Conservation (phyloP, 2,888 invertebrate genomes). For the Drosophila infuscata region DNA sequence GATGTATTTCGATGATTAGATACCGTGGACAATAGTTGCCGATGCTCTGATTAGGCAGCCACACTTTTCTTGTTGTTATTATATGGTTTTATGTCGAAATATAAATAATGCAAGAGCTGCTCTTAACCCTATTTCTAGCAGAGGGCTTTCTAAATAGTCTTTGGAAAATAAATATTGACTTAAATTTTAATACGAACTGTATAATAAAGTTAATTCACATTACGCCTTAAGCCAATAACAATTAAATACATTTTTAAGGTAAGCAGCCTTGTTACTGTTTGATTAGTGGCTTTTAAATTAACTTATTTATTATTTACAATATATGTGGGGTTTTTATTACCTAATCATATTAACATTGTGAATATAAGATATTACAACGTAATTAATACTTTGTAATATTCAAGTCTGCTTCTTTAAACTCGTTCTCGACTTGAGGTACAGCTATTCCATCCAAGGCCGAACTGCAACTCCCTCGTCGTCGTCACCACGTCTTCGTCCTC, state of each 20-base stretch:
- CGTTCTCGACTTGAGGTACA: too few species aligned
- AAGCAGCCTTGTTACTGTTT: neutral
- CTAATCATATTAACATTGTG: too few species aligned
- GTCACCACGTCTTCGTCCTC: too few species aligned
- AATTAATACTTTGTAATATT: too few species aligned
- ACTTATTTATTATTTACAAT: neutral
- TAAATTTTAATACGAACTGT: neutral
- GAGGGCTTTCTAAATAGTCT: neutral
- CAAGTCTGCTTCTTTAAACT: too few species aligned
- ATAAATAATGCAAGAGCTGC: neutral
- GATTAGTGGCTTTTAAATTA: neutral
- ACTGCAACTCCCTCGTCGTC: too few species aligned
- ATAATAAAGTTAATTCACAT: neutral
- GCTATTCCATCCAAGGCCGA: too few species aligned
- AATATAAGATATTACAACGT: too few species aligned
- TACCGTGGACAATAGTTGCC: slow-evolving; percentile 31
- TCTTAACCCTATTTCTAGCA: slow-evolving; percentile 7
- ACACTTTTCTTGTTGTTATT: slow-evolving; percentile 23
- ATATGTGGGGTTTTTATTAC: too few species aligned
- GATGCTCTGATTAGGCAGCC: slow-evolving; percentile 33
- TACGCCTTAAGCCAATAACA: neutral
- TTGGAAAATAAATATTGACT: neutral
- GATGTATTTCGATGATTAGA: slow-evolving; percentile 50
- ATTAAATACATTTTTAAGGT: neutral
- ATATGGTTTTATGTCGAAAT: slow-evolving; percentile 1